Base-by-base conservation (phyloP, 2,113 vertebrate species). In the Podarcis raffonei region DNA sequence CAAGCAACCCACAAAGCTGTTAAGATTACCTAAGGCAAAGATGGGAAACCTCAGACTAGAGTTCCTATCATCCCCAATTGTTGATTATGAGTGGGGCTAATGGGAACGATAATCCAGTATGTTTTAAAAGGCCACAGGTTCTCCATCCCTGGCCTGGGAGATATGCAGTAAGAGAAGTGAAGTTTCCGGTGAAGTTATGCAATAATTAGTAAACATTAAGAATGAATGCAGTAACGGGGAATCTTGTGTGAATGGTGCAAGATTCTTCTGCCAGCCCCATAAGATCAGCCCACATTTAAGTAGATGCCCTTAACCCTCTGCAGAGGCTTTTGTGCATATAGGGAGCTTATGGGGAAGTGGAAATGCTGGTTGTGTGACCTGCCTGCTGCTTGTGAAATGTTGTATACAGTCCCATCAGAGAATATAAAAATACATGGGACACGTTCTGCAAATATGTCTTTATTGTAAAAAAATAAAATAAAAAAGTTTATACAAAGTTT, bases 391-490 rank as follows among this genome's bases (percentile, higher is more conserved):
- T 35, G 15, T 74, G 27, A 7, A 74, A 15, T 32, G 16, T 35
- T 16, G 35, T 35, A 35, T 74, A 35, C 15, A 18, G 35, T 32
- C 35, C n/a, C 16, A 16, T 16, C 15, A 20, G 16, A 89, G 18
- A 57, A 12, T 71, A 90, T 81, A 83, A 53, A 69, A 79, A 22
- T 0, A 0, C 77, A 59, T 1, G 3, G 18, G 59, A 20, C 13
- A 62, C 5, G 16, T 35, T 84, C 66, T 68, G 12, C 68, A 94
- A 95, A 93, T 77, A 89, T 1, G 85, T 78, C 68, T 95, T 94
- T 90, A 96, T 95, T 95, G 91, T 1, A 84, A 93, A 94, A 83
- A 76, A 86, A 92, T 93, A 82, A 68, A 89, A 89, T 30, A 93
- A 94, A 93, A 92, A 72, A 90, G 35, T n/a, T 74, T 53, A 59